A percentile compares a stretch with the other conserved stretches of the same genome.
Evolutionary conservation across 2,797 vertebrate species (phyloP).

Genomic region (Cryptoprocta ferox): DNA sequence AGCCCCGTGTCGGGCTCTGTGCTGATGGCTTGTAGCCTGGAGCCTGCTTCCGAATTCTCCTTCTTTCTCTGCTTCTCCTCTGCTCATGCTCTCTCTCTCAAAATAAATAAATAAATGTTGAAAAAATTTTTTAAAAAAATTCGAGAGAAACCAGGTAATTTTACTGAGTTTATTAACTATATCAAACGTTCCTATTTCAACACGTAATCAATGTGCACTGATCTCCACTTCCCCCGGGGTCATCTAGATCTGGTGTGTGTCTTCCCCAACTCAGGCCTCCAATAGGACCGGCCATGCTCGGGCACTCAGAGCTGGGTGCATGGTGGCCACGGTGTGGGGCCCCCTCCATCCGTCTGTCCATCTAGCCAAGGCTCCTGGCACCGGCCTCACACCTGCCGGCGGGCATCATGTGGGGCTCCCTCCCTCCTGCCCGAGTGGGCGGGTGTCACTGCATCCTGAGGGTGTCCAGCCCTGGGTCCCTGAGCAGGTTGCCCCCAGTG

Average conservation of each 20-base stretch:
- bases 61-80: no score
- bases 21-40: no score
- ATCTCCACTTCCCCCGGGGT: not conserved
- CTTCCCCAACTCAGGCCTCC: not conserved
- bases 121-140: no score
- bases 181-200: fast-evolving
- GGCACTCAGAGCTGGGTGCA: not conserved
- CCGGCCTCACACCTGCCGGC: fast-evolving
- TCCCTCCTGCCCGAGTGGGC: no score
- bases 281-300: not conserved
- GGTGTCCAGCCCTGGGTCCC: not conserved
- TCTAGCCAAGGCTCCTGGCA: not conserved
- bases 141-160: not conserved
- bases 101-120: no score
- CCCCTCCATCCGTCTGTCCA: not conserved
- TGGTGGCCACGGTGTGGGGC: fast-evolving
- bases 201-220: not conserved
- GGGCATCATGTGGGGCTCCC: not conserved
- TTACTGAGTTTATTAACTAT: not conserved
- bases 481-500: not conserved
- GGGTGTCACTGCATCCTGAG: not conserved
- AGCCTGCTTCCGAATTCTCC: no score
- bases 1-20: no score
- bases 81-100: no score
- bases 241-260: not conserved